Conservation (phyloP, 2,113 vertebrate species). For the Artemisiospiza belli region DNA sequence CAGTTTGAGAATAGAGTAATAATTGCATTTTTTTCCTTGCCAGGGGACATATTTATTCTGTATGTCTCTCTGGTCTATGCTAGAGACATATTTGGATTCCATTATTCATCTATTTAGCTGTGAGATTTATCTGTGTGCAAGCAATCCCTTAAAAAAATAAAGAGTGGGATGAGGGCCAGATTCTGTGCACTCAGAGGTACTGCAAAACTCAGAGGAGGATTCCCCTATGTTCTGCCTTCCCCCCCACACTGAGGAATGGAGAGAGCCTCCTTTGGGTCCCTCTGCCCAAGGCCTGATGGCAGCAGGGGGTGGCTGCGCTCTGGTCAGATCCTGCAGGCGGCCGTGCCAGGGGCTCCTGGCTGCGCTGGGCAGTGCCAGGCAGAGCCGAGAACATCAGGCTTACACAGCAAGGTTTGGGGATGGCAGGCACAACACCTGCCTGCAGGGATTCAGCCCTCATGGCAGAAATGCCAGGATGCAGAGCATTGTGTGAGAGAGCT, state of each 20-base stretch:
- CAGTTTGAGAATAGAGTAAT: neutral
- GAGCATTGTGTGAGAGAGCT: neutral
- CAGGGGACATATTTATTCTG: neutral
- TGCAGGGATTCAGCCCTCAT: neutral
- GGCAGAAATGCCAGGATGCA: neutral
- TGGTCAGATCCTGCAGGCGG: neutral
- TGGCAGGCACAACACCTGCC: neutral
- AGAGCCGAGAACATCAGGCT: neutral
- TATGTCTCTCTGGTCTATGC: neutral
- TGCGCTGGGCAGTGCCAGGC: neutral
- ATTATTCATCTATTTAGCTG: neutral
- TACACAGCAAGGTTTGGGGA: neutral
- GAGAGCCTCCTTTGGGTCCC: neutral
- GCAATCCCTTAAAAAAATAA: neutral
- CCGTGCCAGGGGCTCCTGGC: no score
- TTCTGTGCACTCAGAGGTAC: neutral
- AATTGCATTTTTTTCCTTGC: neutral
- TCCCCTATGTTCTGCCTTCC: neutral
- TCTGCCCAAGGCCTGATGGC: fast-evolving
- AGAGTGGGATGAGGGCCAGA: neutral
- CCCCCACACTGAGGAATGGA: fast-evolving
- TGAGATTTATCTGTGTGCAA: neutral
- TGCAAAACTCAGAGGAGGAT: neutral
- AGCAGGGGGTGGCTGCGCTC: neutral
- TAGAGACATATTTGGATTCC: neutral